Evolutionary conservation across 2,113 vertebrate genomes (phyloP).

Genomic region (Hippocampus comes): DNA sequence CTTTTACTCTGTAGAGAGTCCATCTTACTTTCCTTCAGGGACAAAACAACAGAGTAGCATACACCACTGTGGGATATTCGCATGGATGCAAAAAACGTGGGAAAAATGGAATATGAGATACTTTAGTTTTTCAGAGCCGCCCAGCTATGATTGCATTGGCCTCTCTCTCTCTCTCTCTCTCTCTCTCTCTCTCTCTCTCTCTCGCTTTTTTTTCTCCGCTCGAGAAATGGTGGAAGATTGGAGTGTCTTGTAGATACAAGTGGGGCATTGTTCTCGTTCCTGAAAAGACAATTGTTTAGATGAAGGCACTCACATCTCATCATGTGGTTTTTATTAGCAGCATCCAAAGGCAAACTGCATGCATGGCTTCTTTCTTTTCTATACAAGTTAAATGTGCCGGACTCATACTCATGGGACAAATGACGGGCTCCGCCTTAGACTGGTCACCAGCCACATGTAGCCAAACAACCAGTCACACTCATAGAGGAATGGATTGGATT

Average conservation of each 20-base stretch:
- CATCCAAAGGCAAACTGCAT: constrained; percentile 38
- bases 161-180: not conserved
- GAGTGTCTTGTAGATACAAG: constrained; percentile 14
- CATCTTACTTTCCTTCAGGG: not conserved
- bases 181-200: not conserved
- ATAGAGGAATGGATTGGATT: too few species aligned
- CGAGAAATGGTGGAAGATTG: not conserved
- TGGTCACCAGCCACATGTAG: too few species aligned
- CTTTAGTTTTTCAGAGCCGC: constrained; percentile 33
- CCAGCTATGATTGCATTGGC: constrained; percentile 23
- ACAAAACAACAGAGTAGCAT: not conserved
- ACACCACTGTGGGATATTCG: constrained; percentile 23
- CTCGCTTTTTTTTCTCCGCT: not conserved
- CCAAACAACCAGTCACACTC: too few species aligned
- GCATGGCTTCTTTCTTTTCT: constrained; percentile 23
- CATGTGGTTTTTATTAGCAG: constrained; percentile 63
- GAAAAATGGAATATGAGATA: constrained; percentile 24
- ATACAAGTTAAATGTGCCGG: constrained; percentile 13
- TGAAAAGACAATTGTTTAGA: constrained; percentile 43
- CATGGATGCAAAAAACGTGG: constrained; percentile 14
- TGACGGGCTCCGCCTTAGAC: too few species aligned
- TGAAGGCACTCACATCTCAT: constrained; percentile 25
- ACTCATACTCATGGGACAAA: not conserved
- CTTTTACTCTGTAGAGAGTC: constrained; percentile 43
- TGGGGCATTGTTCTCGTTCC: constrained; percentile 6